These are phyloP conservation scores for Haliclona indistincta DNA, from an alignment of 37 sponge, comb jelly and placozoan genomes.

Conservation along the genomic window DNA sequence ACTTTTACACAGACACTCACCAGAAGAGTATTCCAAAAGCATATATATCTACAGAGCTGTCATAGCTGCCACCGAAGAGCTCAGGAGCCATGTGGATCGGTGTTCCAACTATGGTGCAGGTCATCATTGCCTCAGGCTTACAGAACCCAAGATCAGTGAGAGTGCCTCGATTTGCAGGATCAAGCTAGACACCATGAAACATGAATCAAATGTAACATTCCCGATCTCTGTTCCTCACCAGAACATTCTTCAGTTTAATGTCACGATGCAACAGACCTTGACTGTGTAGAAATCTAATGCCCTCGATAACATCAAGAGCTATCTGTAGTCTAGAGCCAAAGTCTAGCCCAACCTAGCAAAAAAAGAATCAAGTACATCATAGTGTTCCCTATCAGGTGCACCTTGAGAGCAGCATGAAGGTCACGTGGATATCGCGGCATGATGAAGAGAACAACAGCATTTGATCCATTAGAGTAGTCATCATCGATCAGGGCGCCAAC, in stretches of 20 bases:
- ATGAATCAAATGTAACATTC: background rate
- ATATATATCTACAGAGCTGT: slow-evolving; percentile 93
- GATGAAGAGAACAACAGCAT: slow-evolving; percentile 84
- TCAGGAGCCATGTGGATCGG: slow-evolving; percentile 99
- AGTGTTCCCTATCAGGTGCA: slow-evolving; percentile 1
- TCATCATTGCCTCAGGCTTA: slow-evolving; percentile 99
- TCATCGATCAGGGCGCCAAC: slow-evolving; percentile 90
- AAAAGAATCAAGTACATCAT: background rate
- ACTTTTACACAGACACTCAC: slow-evolving; percentile 4
- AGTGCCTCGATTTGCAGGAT: slow-evolving; percentile 76
- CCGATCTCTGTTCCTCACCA: slow-evolving; percentile 67
- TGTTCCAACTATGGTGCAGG: slow-evolving; percentile 94
- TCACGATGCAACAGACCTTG: slow-evolving; percentile 97
- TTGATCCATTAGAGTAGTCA: slow-evolving; percentile 67
- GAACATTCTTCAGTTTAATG: slow-evolving; percentile 97
- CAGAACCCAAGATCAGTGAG: slow-evolving; percentile 99
- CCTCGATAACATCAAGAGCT: slow-evolving; percentile 90
- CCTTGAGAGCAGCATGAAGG: slow-evolving; percentile 91
- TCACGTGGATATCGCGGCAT: slow-evolving; percentile 94
- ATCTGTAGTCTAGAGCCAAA: slow-evolving; percentile 81
- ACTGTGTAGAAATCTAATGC: slow-evolving; percentile 94
- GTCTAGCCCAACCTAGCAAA: slow-evolving; percentile 56
- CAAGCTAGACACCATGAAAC: slow-evolving; percentile 60
- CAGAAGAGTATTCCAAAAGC: slow-evolving; percentile 99
- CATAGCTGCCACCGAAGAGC: slow-evolving; percentile 89